These are phyloP conservation scores for Dendronephthya gigantea DNA, from an alignment of 64 coral and sea anemone species.

Conservation along the genomic window DNA sequence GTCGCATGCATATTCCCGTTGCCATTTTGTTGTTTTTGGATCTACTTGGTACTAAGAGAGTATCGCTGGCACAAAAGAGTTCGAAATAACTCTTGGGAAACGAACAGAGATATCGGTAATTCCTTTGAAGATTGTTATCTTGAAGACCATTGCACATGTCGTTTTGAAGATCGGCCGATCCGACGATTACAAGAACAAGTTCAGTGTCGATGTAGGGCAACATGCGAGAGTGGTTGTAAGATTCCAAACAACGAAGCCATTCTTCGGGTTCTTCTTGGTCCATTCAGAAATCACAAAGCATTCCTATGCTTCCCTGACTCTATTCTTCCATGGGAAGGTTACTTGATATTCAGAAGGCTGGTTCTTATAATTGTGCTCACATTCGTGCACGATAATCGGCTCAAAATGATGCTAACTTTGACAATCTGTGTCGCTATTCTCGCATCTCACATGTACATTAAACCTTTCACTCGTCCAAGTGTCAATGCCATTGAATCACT, in stretches of 20 bases:
- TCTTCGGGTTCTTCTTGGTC: not conserved
- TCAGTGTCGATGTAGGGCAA: not conserved
- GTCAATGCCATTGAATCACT: not conserved
- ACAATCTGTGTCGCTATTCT: not conserved
- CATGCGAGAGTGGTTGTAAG: not conserved
- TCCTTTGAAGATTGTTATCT: not conserved
- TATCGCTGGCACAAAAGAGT: not conserved
- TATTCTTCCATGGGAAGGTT: not conserved
- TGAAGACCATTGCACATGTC: too few relatives aligned
- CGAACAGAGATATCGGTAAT: not conserved
- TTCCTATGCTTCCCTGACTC: not conserved
- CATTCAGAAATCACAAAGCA: not conserved
- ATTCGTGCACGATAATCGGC: not conserved
- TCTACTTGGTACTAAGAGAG: not conserved
- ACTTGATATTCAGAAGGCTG: not conserved
- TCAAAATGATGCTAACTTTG: conserved; percentile 1
- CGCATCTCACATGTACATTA: not conserved
- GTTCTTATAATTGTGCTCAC: not conserved
- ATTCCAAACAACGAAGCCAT: not conserved
- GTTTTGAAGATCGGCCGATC: too few relatives aligned
- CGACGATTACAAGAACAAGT: not conserved
- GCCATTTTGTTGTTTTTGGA: not conserved
- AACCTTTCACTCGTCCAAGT: not conserved
- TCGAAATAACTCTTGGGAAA: not conserved
- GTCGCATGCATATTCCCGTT: conserved; percentile 1